Percentiles rank a stretch among this genome's conserved stretches.
phyloP scores from a whole-genome alignment of 2,113 vertebrate species.

The Phycodurus eques region DNA sequence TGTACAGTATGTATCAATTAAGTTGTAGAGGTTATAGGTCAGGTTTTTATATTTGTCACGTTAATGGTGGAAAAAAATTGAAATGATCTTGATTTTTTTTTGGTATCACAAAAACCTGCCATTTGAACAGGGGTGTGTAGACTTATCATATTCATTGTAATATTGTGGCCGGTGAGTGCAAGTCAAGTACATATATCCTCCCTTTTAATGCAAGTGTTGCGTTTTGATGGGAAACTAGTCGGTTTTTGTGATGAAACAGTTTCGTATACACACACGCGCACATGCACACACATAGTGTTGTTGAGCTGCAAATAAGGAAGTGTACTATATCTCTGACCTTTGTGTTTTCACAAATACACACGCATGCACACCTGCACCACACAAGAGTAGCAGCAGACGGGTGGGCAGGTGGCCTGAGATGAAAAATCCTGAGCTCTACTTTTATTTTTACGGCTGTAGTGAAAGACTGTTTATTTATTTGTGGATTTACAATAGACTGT shows the following conservation, averaged over 20 bases:
- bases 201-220: neutral
- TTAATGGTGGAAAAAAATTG: too few species aligned
- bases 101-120: too few species aligned
- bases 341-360: constrained; percentile 32
- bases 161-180: neutral
- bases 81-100: too few species aligned
- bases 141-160: neutral
- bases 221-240: neutral
- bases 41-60: too few species aligned
- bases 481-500: neutral
- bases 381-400: constrained; percentile 26
- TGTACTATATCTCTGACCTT: constrained; percentile 62
- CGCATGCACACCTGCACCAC: constrained; percentile 15
- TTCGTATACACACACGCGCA: neutral
- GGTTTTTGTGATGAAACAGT: neutral
- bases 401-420: constrained; percentile 19
- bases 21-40: too few species aligned
- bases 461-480: neutral
- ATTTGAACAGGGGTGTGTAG: neutral
- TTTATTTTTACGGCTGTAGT: neutral
- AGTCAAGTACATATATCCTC: neutral
- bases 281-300: neutral
- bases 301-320: constrained; percentile 67
- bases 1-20: too few species aligned
- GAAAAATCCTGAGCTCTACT: neutral